Percentiles rank a stretch among this genome's conserved stretches.
Conservation (phyloP, 2,888 invertebrate species). For the Urechis unicinctus region DNA sequence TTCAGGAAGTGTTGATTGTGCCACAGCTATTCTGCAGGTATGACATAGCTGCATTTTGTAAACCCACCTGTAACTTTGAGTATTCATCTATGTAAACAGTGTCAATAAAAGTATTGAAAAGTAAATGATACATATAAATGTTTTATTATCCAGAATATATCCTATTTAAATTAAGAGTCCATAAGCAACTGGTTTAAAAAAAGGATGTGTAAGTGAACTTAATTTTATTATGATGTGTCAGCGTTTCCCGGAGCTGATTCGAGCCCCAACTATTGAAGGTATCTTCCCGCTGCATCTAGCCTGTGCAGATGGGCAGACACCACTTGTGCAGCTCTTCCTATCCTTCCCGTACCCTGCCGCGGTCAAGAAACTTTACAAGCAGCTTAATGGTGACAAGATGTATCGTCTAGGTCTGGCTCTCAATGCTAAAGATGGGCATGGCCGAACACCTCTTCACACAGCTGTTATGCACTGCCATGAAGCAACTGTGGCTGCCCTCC, state of each 20-base stretch:
- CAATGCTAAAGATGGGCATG: slow-evolving; percentile 68
- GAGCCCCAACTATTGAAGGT: slow-evolving; percentile 81
- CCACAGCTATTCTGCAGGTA: slow-evolving; percentile 65
- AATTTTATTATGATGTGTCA: slow-evolving; percentile 33
- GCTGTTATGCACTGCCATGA: slow-evolving; percentile 61
- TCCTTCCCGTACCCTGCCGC: slow-evolving; percentile 71
- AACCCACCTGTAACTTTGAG: too few relatives aligned
- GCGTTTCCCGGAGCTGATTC: slow-evolving; percentile 76
- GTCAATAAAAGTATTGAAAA: too few relatives aligned
- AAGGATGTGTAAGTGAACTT: too few relatives aligned
- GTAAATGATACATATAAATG: too few relatives aligned
- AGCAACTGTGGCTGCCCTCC: slow-evolving; percentile 22
- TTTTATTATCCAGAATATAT: too few relatives aligned
- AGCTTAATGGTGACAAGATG: slow-evolving; percentile 64
- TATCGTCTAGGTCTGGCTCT: slow-evolving; percentile 87
- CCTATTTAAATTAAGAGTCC: too few relatives aligned
- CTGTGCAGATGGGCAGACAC: slow-evolving; percentile 77
- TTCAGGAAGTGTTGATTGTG: slow-evolving; percentile 74
- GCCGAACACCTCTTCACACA: slow-evolving; percentile 77
- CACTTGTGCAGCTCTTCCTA: slow-evolving; percentile 71
- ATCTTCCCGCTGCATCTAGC: slow-evolving; percentile 91
- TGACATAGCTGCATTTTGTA: too few relatives aligned
- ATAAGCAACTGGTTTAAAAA: too few relatives aligned
- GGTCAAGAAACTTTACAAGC: slow-evolving; percentile 58
- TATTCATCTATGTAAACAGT: too few relatives aligned